phyloP scores from a whole-genome alignment of 2,797 vertebrate species.

The Eulemur coronatus region DNA sequence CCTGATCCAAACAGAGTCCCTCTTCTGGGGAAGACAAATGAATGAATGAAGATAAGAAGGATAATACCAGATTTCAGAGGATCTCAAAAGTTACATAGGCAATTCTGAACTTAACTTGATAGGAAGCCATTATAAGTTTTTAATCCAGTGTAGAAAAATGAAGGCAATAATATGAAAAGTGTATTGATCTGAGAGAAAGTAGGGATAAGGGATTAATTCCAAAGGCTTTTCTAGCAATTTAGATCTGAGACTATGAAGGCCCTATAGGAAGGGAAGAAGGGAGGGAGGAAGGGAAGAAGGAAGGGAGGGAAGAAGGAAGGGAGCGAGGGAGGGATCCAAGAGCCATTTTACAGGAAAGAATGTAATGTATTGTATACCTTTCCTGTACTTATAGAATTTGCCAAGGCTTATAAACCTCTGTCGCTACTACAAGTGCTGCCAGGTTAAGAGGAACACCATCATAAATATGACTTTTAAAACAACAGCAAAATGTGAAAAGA shows the following conservation, averaged over 20 bases:
- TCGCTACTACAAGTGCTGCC: not conserved
- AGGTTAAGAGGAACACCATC: not conserved
- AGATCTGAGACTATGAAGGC: not conserved
- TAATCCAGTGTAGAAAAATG: not conserved
- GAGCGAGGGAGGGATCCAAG: not conserved
- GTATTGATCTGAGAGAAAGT: not conserved
- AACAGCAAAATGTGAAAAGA: not conserved
- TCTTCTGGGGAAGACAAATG: not conserved
- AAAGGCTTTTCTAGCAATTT: not conserved
- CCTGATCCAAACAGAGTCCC: not conserved
- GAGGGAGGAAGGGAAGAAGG: accelerated
- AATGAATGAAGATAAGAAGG: not conserved
- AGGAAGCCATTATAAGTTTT: not conserved
- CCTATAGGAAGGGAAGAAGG: not conserved
- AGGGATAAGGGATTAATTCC: not conserved
- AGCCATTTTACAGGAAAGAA: not conserved
- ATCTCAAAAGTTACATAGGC: not conserved
- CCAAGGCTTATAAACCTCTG: not conserved
- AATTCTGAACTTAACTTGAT: not conserved
- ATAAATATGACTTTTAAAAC: not conserved
- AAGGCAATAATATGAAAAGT: not conserved
- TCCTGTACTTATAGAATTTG: not conserved
- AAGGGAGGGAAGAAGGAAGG: accelerated
- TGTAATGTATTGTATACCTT: not conserved
- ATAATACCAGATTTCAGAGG: not conserved